Evolutionary conservation across 2,888 invertebrate species (phyloP).

Genomic region (Cryptophagus acutangulus): DNA sequence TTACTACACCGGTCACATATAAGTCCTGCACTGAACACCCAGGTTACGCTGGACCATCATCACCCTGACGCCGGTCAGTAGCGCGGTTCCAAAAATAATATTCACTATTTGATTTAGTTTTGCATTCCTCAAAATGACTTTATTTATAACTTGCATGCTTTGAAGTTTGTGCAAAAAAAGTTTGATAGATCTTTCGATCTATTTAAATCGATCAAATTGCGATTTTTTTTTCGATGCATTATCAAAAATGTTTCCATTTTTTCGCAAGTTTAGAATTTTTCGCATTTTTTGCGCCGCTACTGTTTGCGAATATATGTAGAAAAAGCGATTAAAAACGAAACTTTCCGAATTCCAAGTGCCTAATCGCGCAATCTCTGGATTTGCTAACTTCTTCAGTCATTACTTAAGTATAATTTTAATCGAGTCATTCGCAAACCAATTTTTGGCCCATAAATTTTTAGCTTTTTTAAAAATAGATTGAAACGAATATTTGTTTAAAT

Average conservation of each 20-base stretch:
- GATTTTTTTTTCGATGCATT: no score
- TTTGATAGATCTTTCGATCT: no score
- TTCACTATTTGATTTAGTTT: no score
- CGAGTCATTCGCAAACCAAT: conserved; percentile 23
- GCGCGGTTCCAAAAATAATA: no score
- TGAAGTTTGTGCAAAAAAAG: no score
- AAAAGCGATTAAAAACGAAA: conserved; percentile 28
- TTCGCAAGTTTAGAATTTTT: no score
- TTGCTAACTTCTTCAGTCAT: conserved; percentile 30
- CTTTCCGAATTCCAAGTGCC: conserved; percentile 31
- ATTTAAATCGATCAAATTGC: no score
- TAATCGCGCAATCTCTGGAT: conserved; percentile 30
- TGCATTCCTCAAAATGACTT: no score
- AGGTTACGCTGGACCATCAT: conserved; percentile 43
- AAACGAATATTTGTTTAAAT: no score
- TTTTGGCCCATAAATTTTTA: conserved; percentile 2
- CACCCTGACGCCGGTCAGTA: conserved; percentile 41
- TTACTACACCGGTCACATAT: conserved; percentile 48
- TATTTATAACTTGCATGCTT: no score
- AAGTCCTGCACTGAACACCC: conserved; percentile 47
- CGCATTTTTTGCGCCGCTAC: conserved; percentile 19
- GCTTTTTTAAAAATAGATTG: no score
- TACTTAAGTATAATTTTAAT: conserved; percentile 14
- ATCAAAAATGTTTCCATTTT: no score
- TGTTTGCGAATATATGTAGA: conserved; percentile 13